phyloP scores from a whole-genome alignment of 2,888 invertebrate species.

The Drosophila mayaguana region DNA sequence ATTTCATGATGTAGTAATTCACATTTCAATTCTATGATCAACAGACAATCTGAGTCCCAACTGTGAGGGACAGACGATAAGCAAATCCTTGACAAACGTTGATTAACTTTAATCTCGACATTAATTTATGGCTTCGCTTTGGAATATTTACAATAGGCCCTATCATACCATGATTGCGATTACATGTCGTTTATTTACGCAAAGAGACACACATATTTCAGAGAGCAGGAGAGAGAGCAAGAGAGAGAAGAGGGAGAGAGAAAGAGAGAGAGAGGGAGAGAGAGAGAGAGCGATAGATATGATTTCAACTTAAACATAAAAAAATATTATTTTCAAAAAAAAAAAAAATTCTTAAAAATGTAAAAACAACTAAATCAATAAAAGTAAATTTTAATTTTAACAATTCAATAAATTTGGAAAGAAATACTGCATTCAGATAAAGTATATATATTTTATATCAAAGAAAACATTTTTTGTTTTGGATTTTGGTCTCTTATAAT shows the following conservation, averaged over 20 bases:
- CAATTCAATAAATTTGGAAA: too few species aligned
- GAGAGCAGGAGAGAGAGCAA: neutral
- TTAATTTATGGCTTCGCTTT: conserved; percentile 39
- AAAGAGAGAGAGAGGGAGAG: neutral
- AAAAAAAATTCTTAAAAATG: too few species aligned
- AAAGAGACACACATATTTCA: neutral
- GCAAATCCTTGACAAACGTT: conserved; percentile 33
- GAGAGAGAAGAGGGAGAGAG: too few species aligned
- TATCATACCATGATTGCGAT: conserved; percentile 38
- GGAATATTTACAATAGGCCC: conserved; percentile 41
- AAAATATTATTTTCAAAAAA: neutral
- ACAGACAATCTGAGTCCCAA: neutral
- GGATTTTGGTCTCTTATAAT: too few species aligned
- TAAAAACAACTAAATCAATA: neutral
- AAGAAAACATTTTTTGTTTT: too few species aligned
- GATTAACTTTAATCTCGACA: conserved; percentile 34
- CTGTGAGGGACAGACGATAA: conserved; percentile 12
- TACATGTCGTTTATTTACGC: conserved; percentile 14
- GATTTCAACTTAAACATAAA: too few species aligned
- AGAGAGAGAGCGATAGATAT: neutral
- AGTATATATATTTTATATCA: too few species aligned
- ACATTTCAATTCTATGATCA: neutral
- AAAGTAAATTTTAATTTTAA: neutral
- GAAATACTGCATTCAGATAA: too few species aligned
- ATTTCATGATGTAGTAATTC: neutral